These are phyloP conservation scores for Orthosia incerta DNA, from an alignment of 2,888 invertebrate species.

Conservation along the genomic window DNA sequence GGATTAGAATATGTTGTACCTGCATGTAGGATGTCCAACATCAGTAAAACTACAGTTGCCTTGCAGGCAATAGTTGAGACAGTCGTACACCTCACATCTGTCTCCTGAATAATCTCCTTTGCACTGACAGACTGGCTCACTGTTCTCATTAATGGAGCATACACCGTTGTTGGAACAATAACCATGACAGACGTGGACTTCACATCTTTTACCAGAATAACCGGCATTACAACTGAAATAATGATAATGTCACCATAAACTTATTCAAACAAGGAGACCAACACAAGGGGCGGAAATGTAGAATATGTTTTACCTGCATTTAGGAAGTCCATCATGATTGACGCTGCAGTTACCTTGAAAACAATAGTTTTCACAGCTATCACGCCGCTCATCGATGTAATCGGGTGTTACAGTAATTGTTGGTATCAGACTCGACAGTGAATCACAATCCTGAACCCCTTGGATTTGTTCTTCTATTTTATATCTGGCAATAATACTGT, in stretches of 20 bases:
- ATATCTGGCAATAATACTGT: conserved; percentile 83
- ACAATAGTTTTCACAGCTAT: conserved; percentile 94
- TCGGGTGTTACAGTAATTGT: conserved; percentile 81
- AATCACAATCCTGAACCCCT: conserved; percentile 74
- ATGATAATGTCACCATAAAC: conserved; percentile 68
- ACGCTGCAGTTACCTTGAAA: conserved; percentile 92
- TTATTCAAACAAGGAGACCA: conserved; percentile 66
- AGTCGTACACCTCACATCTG: background rate
- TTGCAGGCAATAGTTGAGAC: background rate
- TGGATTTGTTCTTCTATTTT: conserved; percentile 79
- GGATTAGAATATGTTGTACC: background rate
- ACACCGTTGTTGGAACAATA: background rate
- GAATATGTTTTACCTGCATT: conserved; percentile 80
- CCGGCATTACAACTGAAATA: background rate
- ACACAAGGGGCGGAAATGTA: background rate
- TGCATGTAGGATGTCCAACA: background rate
- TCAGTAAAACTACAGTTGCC: background rate
- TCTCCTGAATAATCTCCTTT: background rate
- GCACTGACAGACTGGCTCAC: conserved; percentile 1
- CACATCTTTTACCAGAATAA: background rate
- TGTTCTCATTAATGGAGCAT: background rate
- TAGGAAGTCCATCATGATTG: conserved; percentile 76
- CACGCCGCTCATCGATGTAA: conserved; percentile 92
- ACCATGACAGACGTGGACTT: background rate
- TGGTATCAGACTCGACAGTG: conserved; percentile 68